Percentiles rank a stretch among this genome's conserved stretches.
Conservation (phyloP, 2,888 invertebrate species). For the Lamellibrachia satsuma region DNA sequence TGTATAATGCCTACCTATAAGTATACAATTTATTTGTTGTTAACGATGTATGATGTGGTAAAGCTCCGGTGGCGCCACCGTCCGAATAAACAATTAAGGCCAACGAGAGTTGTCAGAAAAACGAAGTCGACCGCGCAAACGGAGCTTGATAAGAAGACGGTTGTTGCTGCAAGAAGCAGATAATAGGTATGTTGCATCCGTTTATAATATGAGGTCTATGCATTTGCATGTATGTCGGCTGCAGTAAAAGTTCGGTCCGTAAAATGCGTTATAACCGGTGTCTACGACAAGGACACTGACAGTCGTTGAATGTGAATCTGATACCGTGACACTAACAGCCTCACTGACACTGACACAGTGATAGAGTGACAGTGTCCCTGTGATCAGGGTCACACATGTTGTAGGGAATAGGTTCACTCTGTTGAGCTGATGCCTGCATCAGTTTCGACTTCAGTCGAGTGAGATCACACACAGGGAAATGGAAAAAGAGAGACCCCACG, state of each 20-base stretch:
- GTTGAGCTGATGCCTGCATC: too few relatives aligned
- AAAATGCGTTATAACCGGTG: conserved; percentile 4
- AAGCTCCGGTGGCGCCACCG: not conserved
- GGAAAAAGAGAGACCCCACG: too few relatives aligned
- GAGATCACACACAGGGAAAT: too few relatives aligned
- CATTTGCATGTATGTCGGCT: not conserved
- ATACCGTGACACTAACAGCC: not conserved
- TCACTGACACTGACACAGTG: not conserved
- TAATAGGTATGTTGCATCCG: not conserved
- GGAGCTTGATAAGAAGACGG: not conserved
- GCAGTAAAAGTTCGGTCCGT: not conserved
- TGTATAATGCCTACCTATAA: not conserved
- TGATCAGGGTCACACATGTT: not conserved
- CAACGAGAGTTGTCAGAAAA: not conserved
- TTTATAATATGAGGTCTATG: not conserved
- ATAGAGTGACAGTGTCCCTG: not conserved
- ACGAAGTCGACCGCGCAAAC: not conserved
- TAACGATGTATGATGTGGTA: not conserved
- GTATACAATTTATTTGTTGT: not conserved
- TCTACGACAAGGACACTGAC: not conserved
- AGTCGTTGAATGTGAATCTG: not conserved
- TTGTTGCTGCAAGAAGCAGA: not conserved
- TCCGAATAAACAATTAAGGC: not conserved
- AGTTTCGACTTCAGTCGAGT: too few relatives aligned
- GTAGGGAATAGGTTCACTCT: too few relatives aligned